Percentiles rank a stretch among this genome's conserved stretches.
Evolutionary conservation across 2,797 vertebrate genomes (phyloP).

Genomic region (Helarctos malayanus): DNA sequence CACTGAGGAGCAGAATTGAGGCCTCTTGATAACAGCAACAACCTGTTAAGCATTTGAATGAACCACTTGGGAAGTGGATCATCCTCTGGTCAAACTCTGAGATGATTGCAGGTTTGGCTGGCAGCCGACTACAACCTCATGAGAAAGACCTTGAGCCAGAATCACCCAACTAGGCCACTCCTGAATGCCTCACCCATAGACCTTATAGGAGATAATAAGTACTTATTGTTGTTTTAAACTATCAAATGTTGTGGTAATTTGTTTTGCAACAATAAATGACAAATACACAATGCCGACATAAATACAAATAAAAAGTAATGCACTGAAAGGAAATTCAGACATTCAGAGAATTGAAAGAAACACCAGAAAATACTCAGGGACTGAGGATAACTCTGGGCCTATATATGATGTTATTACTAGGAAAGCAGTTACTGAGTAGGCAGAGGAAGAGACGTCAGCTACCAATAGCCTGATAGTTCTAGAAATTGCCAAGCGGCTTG

Average conservation of each 20-base stretch:
- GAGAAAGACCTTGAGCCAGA: neutral
- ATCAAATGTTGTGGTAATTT: neutral
- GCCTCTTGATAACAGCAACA: neutral
- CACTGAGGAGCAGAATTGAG: neutral
- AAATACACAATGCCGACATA: neutral
- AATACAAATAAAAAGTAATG: neutral
- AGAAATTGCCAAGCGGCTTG: neutral
- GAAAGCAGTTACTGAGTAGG: neutral
- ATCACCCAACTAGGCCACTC: neutral
- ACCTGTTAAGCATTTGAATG: neutral
- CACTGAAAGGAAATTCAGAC: neutral
- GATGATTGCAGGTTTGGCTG: neutral
- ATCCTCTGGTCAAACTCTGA: neutral
- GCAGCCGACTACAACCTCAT: neutral
- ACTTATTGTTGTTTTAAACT: neutral
- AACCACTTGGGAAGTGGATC: neutral
- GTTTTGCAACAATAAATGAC: neutral
- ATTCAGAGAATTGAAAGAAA: neutral
- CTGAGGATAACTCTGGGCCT: neutral
- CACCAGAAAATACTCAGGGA: neutral
- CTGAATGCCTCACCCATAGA: neutral
- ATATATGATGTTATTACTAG: neutral
- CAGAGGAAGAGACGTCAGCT: neutral
- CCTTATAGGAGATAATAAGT: neutral
- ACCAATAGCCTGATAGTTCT: slow-evolving; percentile 16